phyloP scores from a whole-genome alignment of 2,797 vertebrate genomes.

The Leptatherina wallacei region DNA sequence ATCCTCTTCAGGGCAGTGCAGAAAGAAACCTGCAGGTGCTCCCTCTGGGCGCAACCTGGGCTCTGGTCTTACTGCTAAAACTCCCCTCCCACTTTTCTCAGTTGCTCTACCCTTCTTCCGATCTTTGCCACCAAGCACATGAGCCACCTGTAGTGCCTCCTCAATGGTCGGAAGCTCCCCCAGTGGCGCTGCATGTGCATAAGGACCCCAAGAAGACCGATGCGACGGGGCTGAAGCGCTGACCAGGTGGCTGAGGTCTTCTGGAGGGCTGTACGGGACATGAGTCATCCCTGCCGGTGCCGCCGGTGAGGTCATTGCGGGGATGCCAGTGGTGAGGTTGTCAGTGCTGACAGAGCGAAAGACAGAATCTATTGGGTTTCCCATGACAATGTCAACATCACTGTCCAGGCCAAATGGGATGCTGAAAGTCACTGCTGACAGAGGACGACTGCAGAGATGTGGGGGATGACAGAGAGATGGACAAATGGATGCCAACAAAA shows the following conservation, averaged over 20 bases:
- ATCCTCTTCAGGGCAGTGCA: conserved; percentile 84
- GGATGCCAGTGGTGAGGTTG: conserved; percentile 83
- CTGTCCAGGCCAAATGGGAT: conserved; percentile 97
- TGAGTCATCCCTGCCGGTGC: conserved; percentile 56
- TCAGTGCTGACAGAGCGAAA: conserved; percentile 90
- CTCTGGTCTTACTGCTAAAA: conserved; percentile 70
- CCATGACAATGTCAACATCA: conserved; percentile 95
- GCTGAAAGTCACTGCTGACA: conserved; percentile 93
- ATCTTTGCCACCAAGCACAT: conserved; percentile 66
- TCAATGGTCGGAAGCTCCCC: conserved; percentile 90
- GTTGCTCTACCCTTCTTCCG: conserved; percentile 41
- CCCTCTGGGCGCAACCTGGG: conserved; percentile 89
- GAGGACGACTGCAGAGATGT: conserved; percentile 79
- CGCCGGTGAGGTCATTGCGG: conserved; percentile 59
- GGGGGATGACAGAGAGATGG: conserved; percentile 47
- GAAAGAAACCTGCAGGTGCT: conserved; percentile 91
- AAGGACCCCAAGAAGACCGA: conserved; percentile 73
- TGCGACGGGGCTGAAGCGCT: conserved; percentile 71
- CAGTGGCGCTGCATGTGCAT: conserved; percentile 63
- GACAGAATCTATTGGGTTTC: conserved; percentile 88
- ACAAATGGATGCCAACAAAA: conserved; percentile 38
- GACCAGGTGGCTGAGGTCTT: conserved; percentile 81
- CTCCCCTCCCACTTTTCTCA: conserved; percentile 56
- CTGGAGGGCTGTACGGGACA: conserved; percentile 66
- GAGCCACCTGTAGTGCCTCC: conserved; percentile 87